Conservation (phyloP, 2,113 vertebrate species). For the Xyrauchen texanus region DNA sequence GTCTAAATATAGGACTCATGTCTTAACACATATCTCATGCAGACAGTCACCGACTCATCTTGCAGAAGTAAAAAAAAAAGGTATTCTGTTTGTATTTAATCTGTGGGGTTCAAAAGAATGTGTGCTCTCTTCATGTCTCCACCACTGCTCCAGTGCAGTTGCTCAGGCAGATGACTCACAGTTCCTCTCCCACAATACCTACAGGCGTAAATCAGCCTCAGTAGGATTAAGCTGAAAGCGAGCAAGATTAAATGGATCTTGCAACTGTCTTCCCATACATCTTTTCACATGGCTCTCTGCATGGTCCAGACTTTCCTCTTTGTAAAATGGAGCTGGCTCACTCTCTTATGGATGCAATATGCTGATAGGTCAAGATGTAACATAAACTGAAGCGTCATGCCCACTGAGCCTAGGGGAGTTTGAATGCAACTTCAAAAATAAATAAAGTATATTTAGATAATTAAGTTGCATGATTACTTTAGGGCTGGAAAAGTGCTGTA, state of each 20-base stretch:
- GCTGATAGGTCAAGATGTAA: neutral
- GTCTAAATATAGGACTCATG: constrained; percentile 59
- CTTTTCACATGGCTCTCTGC: constrained; percentile 60
- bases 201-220: constrained; percentile 64
- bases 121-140: constrained; percentile 23
- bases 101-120: constrained; percentile 33
- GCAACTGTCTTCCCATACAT: constrained; percentile 66
- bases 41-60: constrained; percentile 49
- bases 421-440: too few species aligned
- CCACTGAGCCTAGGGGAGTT: too few species aligned
- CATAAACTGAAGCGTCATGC: neutral
- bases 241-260: constrained; percentile 70
- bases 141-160: neutral
- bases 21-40: constrained; percentile 53
- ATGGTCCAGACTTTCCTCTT: constrained; percentile 53
- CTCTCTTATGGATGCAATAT: neutral
- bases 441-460: too few species aligned
- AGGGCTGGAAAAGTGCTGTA: too few species aligned
- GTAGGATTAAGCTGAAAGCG: constrained; percentile 66
- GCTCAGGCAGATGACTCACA: constrained; percentile 63
- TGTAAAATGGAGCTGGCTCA: neutral
- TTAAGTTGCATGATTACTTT: too few species aligned
- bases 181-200: constrained; percentile 58
- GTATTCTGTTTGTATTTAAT: constrained; percentile 33
- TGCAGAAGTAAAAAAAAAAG: too few species aligned